These are phyloP conservation scores for Megathymus violae DNA, from an alignment of 1,140 invertebrate genomes.

Conservation along the genomic window DNA sequence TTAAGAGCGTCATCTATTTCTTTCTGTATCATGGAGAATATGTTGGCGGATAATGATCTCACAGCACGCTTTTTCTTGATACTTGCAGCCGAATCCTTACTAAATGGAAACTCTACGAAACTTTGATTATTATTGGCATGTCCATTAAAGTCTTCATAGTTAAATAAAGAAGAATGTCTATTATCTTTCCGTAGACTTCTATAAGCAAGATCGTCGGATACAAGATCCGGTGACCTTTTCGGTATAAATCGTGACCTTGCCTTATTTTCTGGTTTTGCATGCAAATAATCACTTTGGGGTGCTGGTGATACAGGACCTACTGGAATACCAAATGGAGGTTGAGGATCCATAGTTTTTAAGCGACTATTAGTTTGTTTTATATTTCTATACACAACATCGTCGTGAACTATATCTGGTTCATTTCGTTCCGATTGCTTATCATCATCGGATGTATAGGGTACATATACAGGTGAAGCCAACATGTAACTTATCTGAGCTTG, in stretches of 20 bases:
- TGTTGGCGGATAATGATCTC: slow-evolving; percentile 91
- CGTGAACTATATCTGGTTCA: slow-evolving; percentile 91
- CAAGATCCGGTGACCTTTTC: slow-evolving; percentile 90
- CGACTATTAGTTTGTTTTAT: slow-evolving; percentile 90
- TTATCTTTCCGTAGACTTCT: slow-evolving; percentile 92
- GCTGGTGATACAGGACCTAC: slow-evolving; percentile 90
- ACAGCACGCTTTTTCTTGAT: slow-evolving; percentile 90
- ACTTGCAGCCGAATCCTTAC: slow-evolving; percentile 64
- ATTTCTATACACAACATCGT: slow-evolving; percentile 93
- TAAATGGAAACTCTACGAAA: slow-evolving; percentile 71
- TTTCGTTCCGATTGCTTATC: slow-evolving; percentile 83
- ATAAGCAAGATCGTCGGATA: slow-evolving; percentile 94
- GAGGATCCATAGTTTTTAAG: slow-evolving; percentile 89
- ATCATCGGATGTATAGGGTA: slow-evolving; percentile 74
- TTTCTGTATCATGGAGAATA: slow-evolving; percentile 88
- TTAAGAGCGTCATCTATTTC: slow-evolving; percentile 82
- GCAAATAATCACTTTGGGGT: slow-evolving; percentile 92
- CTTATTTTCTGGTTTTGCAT: slow-evolving; percentile 87
- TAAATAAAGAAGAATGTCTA: slow-evolving; percentile 68
- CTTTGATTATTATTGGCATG: slow-evolving; percentile 71
- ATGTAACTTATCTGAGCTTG: slow-evolving; percentile 89
- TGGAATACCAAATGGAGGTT: slow-evolving; percentile 95
- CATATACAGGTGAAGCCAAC: slow-evolving; percentile 87
- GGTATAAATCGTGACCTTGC: slow-evolving; percentile 86
- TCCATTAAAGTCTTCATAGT: slow-evolving; percentile 67